These are phyloP conservation scores for Colletes latitarsis DNA, from an alignment of 1,140 invertebrate species.

Conservation along the genomic window DNA sequence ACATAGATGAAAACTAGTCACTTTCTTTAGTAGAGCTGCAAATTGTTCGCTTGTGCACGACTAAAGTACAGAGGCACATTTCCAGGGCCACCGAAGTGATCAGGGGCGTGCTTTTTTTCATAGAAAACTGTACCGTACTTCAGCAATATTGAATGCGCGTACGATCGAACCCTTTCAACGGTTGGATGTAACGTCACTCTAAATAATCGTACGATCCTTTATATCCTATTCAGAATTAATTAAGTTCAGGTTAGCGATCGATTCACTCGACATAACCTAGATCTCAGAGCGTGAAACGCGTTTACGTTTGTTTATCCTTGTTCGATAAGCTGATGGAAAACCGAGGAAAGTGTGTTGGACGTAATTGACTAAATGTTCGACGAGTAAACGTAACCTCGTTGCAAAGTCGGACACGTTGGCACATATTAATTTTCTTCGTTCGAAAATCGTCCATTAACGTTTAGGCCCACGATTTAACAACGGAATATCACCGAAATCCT, in stretches of 20 bases:
- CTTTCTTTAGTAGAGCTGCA: conserved; percentile 40
- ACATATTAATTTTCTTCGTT: conserved; percentile 11
- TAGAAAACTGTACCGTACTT: conserved; percentile 24
- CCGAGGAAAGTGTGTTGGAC: conserved; percentile 41
- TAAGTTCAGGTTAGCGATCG: conserved; percentile 3
- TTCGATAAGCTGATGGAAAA: conserved; percentile 32
- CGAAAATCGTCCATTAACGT: conserved; percentile 8
- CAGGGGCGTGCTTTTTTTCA: conserved; percentile 19
- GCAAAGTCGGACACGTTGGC: conserved; percentile 26
- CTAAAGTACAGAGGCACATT: conserved; percentile 33
- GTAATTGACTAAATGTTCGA: conserved; percentile 32
- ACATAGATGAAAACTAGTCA: conserved; percentile 40
- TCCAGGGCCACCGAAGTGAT: conserved; percentile 15
- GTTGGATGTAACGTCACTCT: conserved; percentile 21
- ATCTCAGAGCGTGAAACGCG: conserved; percentile 23
- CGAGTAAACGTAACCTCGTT: background rate
- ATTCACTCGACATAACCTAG: conserved; percentile 7
- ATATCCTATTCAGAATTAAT: conserved; percentile 22
- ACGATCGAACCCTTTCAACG: background rate
- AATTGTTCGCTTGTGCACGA: conserved; percentile 50
- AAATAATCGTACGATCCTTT: conserved; percentile 26
- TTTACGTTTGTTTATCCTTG: conserved; percentile 19
- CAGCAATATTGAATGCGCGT: background rate
- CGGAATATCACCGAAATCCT: background rate
- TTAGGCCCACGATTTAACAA: conserved; percentile 48